Evolutionary conservation across 2,888 invertebrate species (phyloP).

Genomic region (Agapetus fuscipes): DNA sequence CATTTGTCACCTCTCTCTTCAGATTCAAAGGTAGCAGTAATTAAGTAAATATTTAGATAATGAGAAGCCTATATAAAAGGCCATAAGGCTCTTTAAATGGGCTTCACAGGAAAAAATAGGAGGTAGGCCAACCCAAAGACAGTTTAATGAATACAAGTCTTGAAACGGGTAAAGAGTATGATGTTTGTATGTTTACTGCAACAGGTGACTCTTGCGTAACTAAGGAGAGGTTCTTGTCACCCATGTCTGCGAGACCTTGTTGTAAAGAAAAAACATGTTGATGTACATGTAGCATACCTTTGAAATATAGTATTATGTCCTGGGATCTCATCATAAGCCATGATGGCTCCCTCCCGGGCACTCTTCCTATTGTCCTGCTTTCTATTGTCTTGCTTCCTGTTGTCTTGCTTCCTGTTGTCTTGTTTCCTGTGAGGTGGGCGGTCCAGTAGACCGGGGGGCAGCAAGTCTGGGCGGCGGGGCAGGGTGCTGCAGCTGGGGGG

Average conservation of each 20-base stretch:
- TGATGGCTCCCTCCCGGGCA: constrained; percentile 43
- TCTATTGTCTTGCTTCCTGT: constrained; percentile 24
- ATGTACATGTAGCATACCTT: constrained; percentile 31
- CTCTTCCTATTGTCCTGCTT: constrained; percentile 44
- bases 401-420: constrained; percentile 27
- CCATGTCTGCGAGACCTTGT: neutral
- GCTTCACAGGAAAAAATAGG: too few relatives aligned
- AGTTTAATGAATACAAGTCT: too few relatives aligned
- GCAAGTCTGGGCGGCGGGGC: constrained; percentile 32
- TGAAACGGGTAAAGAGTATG: too few relatives aligned
- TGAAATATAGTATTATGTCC: constrained; percentile 56
- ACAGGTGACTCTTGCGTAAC: too few relatives aligned
- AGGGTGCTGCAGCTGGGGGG: constrained; percentile 33
- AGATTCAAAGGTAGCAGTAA: too few relatives aligned
- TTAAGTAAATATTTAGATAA: too few relatives aligned
- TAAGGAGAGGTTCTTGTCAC: too few relatives aligned
- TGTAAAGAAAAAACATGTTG: neutral
- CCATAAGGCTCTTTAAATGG: too few relatives aligned
- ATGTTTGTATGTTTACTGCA: too few relatives aligned
- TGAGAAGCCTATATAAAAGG: too few relatives aligned
- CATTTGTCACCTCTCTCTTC: too few relatives aligned
- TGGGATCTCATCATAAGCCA: constrained; percentile 51
- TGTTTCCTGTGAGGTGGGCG: constrained; percentile 28
- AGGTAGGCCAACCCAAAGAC: too few relatives aligned
- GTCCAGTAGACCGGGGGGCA: constrained; percentile 37